Conservation (phyloP, 1,140 invertebrate species). For the Cyclina sinensis region DNA sequence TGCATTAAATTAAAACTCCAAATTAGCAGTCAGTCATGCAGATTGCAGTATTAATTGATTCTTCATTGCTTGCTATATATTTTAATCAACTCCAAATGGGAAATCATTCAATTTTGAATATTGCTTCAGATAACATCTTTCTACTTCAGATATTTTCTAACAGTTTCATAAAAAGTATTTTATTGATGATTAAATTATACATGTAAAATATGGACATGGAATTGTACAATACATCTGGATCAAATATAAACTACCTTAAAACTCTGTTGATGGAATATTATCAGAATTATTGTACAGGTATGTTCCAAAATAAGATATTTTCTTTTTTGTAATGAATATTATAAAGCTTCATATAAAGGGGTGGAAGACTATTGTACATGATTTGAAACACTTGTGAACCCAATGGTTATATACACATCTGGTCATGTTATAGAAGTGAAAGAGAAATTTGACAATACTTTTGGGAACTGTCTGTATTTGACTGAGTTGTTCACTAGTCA, state of each 20-base stretch:
- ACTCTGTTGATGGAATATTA: constrained; percentile 48
- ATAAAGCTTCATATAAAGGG: too few relatives aligned
- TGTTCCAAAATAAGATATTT: neutral
- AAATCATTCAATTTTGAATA: neutral
- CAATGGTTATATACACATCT: neutral
- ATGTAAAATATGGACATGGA: constrained; percentile 34
- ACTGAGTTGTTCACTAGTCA: constrained; percentile 7
- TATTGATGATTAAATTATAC: neutral
- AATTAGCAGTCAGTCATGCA: constrained; percentile 17
- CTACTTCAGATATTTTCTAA: neutral
- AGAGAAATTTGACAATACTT: neutral
- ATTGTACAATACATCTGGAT: constrained; percentile 57
- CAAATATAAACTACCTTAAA: constrained; percentile 48
- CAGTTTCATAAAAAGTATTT: too few relatives aligned
- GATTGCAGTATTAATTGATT: neutral
- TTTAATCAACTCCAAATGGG: neutral
- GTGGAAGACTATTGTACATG: neutral
- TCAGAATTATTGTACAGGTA: constrained; percentile 54
- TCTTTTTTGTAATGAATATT: too few relatives aligned
- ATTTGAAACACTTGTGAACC: neutral
- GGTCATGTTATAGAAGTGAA: neutral
- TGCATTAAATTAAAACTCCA: constrained; percentile 7
- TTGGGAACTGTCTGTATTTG: constrained; percentile 41
- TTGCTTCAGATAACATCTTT: constrained; percentile 2
- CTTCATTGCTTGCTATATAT: neutral